These are phyloP conservation scores for Taxidea taxus DNA, from an alignment of 2,113 vertebrate genomes.

Conservation along the genomic window DNA sequence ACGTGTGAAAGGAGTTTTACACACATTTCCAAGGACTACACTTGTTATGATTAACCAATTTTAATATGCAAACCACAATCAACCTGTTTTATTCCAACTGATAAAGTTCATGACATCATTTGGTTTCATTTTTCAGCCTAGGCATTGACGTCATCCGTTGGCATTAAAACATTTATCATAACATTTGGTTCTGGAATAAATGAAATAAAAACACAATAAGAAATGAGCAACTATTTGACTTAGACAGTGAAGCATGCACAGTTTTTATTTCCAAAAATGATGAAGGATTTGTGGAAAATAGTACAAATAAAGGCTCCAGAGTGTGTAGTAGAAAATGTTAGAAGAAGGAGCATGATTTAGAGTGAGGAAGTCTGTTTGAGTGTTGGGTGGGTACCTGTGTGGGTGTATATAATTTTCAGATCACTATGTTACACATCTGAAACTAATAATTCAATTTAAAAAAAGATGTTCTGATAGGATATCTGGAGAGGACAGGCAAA, in stretches of 20 bases:
- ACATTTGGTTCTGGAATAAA: neutral
- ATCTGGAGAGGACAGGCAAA: neutral
- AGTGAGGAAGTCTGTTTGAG: neutral
- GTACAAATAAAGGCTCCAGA: neutral
- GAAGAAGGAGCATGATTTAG: neutral
- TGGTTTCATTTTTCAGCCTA: neutral
- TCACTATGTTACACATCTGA: neutral
- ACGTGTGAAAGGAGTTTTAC: slow-evolving; percentile 51
- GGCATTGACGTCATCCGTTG: neutral
- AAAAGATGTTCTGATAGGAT: neutral
- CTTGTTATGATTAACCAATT: slow-evolving; percentile 15
- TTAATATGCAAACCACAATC: slow-evolving; percentile 64
- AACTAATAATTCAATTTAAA: neutral
- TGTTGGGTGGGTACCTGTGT: accelerated
- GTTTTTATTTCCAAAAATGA: neutral
- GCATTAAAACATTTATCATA: neutral
- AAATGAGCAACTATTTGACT: neutral
- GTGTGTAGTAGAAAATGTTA: neutral
- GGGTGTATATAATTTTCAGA: neutral
- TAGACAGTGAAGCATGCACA: neutral
- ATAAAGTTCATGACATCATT: slow-evolving; percentile 13
- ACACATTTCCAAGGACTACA: slow-evolving; percentile 60
- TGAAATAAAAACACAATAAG: neutral
- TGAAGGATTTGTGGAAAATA: neutral
- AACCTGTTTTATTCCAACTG: slow-evolving; percentile 32